Percentiles rank a stretch among this genome's conserved stretches.
phyloP scores from a whole-genome alignment of 92 coral and sea anemone genomes.

The Paramuricea clavata region DNA sequence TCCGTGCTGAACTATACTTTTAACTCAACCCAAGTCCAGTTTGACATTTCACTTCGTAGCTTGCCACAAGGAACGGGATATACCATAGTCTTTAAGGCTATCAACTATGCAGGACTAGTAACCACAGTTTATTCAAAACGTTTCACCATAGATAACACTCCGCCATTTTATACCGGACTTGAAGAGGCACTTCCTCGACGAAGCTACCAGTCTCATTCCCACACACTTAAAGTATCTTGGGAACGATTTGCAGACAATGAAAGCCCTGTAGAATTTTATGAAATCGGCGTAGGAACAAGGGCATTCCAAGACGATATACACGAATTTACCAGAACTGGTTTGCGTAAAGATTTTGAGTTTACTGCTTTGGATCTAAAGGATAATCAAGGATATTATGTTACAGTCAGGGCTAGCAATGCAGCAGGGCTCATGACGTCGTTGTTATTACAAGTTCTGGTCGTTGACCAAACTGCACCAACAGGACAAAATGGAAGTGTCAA shows the following conservation, averaged over 20 bases:
- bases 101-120: conserved; percentile 81
- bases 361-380: conserved; percentile 68
- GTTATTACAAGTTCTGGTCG: conserved; percentile 41
- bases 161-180: conserved; percentile 75
- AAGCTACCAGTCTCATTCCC: conserved; percentile 69
- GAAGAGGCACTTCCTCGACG: conserved; percentile 47
- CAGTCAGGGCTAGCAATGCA: conserved; percentile 80
- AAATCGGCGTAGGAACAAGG: conserved; percentile 78
- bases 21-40: conserved; percentile 26
- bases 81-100: conserved; percentile 64
- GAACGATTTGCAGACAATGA: conserved; percentile 77
- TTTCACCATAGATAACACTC: conserved; percentile 74
- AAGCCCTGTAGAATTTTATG: conserved; percentile 74
- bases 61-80: conserved; percentile 61
- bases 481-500: conserved; percentile 71
- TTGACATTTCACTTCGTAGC: conserved; percentile 39
- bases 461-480: conserved; percentile 85
- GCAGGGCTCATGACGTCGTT: conserved; percentile 76
- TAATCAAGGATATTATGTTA: conserved; percentile 71
- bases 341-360: conserved; percentile 62
- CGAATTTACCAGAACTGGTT: conserved; percentile 65
- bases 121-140: conserved; percentile 58
- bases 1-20: conserved; percentile 27
- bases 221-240: conserved; percentile 76
- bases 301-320: conserved; percentile 70